Evolutionary conservation across 2,888 invertebrate species (phyloP), one percentile per base, ranked within the genome.

Genomic region (Allophyes oxyacanthae): DNA sequence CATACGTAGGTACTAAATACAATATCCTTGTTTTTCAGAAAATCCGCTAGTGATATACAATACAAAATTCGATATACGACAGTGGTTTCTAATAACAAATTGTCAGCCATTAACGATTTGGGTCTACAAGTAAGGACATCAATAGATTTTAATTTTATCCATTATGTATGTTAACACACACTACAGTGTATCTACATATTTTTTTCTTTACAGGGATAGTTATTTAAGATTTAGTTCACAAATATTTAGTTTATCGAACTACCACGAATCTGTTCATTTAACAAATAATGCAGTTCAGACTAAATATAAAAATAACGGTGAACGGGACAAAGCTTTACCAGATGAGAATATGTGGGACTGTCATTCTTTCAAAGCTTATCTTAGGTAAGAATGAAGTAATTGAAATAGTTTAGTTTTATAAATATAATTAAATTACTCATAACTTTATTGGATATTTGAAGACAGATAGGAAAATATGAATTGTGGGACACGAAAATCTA

Each of bases 341-440:
- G 95, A 95, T 51, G 98, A 99, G 82, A 99, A 99, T 84, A 99
- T 99, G 99, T 99, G 99, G 99, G 98, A 98, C 76, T 96, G 97
- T 83, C 95, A 97, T 82, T 95, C 97, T 56, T 97, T 99, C 88
- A 96, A 97, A 91, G 90, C 94, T 43, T 96, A 95, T 79, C 91
- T 96, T 45, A 95, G 94, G 96, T 96, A 94, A 90, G 81, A 32
- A 65, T 68, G 14, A 26, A 15, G n/a, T 40, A 45, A 32, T 34
- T 8, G 20, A 38, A 75, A 62, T 72, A 32, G 15, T 52, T 45
- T 50, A 44, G n/a, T 44, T 52, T 57, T 7, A 33, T 37, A 26
- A 37, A 36, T 48, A 14, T 28, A 67, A 32, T 40, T 36, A 36
- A 5, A 52, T 43, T 28, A 56, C 54, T 62, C 46, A 65, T 49